phyloP scores from a whole-genome alignment of 2,113 vertebrate genomes.

The Hyperopisus bebe region DNA sequence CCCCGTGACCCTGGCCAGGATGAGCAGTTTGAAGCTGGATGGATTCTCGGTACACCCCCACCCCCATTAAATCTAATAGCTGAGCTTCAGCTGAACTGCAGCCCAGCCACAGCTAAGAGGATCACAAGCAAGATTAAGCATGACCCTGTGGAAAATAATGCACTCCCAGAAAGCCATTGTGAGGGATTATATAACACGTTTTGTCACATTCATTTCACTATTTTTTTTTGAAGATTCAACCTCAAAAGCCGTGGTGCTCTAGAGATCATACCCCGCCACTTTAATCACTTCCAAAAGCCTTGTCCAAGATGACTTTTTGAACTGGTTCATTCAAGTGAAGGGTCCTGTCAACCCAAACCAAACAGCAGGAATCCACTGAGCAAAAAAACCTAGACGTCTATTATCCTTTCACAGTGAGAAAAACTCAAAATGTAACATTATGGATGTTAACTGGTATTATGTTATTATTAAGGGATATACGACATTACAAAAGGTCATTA shows the following conservation, averaged over 20 bases:
- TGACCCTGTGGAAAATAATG: not conserved
- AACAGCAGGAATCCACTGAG: not conserved
- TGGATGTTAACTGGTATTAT: not conserved
- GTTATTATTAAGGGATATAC: not conserved
- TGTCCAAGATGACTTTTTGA: not conserved
- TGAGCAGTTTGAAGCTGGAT: not conserved
- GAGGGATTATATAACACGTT: constrained; percentile 10
- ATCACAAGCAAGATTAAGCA: constrained; percentile 1
- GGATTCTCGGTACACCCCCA: not conserved
- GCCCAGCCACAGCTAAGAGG: not conserved
- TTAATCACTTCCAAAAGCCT: not conserved
- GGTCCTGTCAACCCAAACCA: not conserved
- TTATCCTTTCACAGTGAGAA: not conserved
- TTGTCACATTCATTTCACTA: not conserved
- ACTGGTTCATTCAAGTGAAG: not conserved
- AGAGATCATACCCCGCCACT: not conserved
- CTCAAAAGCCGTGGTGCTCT: not conserved
- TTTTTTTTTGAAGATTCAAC: constrained; percentile 1
- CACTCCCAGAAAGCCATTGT: not conserved
- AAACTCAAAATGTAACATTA: not conserved
- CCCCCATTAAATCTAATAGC: not conserved
- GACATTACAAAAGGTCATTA: not conserved
- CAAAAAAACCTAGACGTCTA: not conserved
- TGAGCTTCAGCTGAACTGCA: not conserved
- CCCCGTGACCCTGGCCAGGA: not conserved